Evolutionary conservation across 2,113 vertebrate genomes (phyloP).

Genomic region (Columba livia): DNA sequence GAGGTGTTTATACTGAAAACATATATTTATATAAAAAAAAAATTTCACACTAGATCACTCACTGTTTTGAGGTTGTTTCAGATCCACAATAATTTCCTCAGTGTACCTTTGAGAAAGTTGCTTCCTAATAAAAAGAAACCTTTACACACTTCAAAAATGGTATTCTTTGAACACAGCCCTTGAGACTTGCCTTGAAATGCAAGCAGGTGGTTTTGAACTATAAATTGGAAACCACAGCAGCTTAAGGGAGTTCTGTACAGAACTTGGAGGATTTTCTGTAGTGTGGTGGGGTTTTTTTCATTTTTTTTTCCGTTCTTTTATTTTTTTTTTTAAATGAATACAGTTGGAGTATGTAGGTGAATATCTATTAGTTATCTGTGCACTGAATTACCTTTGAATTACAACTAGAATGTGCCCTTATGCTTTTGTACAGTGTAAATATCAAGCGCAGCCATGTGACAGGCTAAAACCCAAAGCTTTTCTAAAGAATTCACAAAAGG

Average conservation of each 20-base stretch:
- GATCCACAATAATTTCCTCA: neutral
- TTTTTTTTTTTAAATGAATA: neutral
- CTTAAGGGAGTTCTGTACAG: neutral
- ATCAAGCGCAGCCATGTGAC: neutral
- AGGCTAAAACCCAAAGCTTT: neutral
- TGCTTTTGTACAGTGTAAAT: neutral
- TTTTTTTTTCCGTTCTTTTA: too few species aligned
- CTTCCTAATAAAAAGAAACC: slow-evolving; percentile 5
- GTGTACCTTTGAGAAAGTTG: neutral
- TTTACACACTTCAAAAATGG: neutral
- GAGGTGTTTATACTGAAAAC: neutral
- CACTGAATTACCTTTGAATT: neutral
- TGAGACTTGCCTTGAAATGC: neutral
- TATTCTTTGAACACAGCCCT: neutral
- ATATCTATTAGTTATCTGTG: neutral
- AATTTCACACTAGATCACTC: neutral
- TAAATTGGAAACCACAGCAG: neutral
- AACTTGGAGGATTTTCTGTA: neutral
- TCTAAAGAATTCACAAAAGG: neutral
- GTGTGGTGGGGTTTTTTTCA: neutral
- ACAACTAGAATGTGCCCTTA: neutral
- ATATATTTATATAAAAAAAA: neutral
- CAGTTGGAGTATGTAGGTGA: neutral
- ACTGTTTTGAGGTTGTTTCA: neutral
- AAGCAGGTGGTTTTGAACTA: neutral